These are phyloP conservation scores for Plectropomus leopardus DNA, from an alignment of 2,113 vertebrate species.

Conservation along the genomic window DNA sequence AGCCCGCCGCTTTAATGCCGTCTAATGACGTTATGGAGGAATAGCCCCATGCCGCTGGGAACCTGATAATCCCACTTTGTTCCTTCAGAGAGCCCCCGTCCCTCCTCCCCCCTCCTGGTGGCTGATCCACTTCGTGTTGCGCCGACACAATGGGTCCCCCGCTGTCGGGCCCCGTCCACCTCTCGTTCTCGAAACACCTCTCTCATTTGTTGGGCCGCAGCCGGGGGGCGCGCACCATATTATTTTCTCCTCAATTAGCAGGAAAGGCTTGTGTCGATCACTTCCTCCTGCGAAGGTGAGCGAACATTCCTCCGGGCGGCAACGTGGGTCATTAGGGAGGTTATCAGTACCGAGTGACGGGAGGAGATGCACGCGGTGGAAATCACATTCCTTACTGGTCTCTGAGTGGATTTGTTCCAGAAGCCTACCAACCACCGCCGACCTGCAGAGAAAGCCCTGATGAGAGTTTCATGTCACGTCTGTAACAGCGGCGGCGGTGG, in stretches of 20 bases:
- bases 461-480: slow-evolving; percentile 67
- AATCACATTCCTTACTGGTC: neutral
- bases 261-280: slow-evolving; percentile 74
- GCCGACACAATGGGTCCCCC: slow-evolving; percentile 78
- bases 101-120: slow-evolving; percentile 65
- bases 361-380: neutral
- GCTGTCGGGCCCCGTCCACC: slow-evolving; percentile 65
- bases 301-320: slow-evolving; percentile 28
- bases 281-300: slow-evolving; percentile 77
- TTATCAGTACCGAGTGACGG: slow-evolving; percentile 6
- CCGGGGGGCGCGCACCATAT: slow-evolving; percentile 60
- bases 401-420: neutral
- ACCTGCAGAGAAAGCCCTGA: slow-evolving; percentile 26
- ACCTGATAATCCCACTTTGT: slow-evolving; percentile 85
- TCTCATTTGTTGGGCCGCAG: slow-evolving; percentile 72
- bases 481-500: neutral
- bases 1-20: slow-evolving; percentile 80
- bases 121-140: slow-evolving; percentile 79
- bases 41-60: slow-evolving; percentile 88
- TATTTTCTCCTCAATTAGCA: slow-evolving; percentile 82
- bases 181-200: slow-evolving; percentile 72
- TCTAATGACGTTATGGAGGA: slow-evolving; percentile 86
- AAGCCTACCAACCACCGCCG: neutral
- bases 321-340: slow-evolving; percentile 26
- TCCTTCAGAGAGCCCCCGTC: slow-evolving; percentile 64